These are phyloP conservation scores for Malaclemys terrapin DNA, from an alignment of 2,113 vertebrate genomes.

Conservation along the genomic window DNA sequence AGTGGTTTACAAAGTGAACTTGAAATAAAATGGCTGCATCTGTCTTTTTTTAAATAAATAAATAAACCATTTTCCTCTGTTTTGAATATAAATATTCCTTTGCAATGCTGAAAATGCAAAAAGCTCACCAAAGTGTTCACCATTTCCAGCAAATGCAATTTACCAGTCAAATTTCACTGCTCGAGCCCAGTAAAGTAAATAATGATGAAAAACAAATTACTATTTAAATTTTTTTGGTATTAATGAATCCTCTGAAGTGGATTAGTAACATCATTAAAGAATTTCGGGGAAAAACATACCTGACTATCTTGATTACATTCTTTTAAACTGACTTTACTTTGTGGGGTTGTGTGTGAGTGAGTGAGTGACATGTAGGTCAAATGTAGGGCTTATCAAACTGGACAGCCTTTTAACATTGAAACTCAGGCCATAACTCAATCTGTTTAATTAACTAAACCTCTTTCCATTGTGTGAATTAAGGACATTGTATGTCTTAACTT, in stretches of 20 bases:
- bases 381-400: background rate
- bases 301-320: background rate
- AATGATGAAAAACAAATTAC: background rate
- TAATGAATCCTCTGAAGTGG: background rate
- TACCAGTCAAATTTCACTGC: background rate
- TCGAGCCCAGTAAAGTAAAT: background rate
- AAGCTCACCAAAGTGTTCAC: background rate
- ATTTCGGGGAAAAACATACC: background rate
- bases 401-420: background rate
- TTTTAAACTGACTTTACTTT: background rate
- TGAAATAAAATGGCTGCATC: background rate
- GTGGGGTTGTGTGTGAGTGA: background rate
- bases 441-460: background rate
- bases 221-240: background rate
- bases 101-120: background rate
- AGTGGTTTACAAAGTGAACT: background rate
- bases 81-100: background rate
- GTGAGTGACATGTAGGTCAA: background rate
- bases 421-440: background rate
- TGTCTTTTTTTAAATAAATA: background rate
- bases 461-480: rapidly evolving
- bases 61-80: background rate
- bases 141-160: background rate
- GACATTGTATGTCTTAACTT: background rate
- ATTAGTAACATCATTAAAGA: background rate